phyloP scores from a whole-genome alignment of 2,113 vertebrate genomes.

The Pygoscelis antarcticus region DNA sequence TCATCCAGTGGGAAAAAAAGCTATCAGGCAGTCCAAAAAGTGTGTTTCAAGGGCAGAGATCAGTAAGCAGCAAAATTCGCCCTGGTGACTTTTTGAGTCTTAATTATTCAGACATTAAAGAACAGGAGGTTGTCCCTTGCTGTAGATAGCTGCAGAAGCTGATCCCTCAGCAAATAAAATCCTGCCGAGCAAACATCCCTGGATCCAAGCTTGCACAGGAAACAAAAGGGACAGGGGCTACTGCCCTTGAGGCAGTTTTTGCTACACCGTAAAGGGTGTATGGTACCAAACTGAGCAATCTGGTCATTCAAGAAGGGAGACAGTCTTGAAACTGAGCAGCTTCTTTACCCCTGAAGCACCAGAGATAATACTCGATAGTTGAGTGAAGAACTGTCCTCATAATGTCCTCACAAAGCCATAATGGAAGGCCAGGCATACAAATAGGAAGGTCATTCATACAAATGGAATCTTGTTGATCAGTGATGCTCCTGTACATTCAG shows the following conservation, averaged over 20 bases:
- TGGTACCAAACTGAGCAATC: neutral
- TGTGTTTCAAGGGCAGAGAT: neutral
- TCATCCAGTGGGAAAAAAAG: neutral
- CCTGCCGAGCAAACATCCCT: neutral
- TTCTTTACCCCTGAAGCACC: fast-evolving
- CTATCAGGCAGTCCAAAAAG: neutral
- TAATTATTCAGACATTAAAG: neutral
- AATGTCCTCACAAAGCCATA: neutral
- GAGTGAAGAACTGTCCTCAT: neutral
- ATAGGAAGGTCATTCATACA: neutral
- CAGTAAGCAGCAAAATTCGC: neutral
- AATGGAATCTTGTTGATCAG: neutral
- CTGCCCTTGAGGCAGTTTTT: neutral
- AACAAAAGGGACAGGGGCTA: neutral
- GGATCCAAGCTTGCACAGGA: neutral
- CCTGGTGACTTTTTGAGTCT: neutral
- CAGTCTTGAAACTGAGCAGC: neutral
- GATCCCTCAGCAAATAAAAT: neutral
- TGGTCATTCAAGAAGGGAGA: neutral
- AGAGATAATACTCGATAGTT: neutral
- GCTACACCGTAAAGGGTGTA: neutral
- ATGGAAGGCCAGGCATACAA: neutral
- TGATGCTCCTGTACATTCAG: neutral
- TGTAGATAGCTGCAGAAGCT: neutral
- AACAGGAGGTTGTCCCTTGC: neutral